A percentile compares a stretch with the other conserved stretches of the same genome.
Evolutionary conservation across 2,113 vertebrate species (phyloP).

Genomic region (Acanthisitta chloris): DNA sequence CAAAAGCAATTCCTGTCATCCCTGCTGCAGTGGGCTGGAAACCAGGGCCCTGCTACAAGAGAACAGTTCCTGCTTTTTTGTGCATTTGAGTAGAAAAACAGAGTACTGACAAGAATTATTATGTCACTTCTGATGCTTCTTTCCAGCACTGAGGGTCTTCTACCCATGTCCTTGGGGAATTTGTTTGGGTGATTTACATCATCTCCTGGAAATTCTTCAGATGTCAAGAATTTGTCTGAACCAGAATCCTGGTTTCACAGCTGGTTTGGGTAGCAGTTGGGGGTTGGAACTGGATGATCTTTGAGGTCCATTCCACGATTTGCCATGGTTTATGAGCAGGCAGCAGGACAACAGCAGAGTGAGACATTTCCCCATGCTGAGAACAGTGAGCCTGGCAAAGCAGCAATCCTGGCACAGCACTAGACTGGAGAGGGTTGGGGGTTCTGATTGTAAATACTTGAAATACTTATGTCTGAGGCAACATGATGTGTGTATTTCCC

Average conservation of each 20-base stretch:
- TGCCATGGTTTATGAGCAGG: background rate
- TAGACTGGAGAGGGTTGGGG: background rate
- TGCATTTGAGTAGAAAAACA: background rate
- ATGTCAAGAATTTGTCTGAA: background rate
- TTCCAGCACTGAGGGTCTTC: background rate
- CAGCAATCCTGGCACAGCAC: background rate
- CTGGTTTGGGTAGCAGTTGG: background rate
- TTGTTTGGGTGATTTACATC: background rate
- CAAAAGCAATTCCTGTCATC: slow-evolving; percentile 34
- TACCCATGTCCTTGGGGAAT: background rate
- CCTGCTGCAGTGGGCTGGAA: background rate
- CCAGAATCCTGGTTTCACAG: background rate
- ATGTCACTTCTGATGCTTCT: rapidly evolving
- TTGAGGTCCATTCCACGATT: background rate
- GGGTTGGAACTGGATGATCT: background rate
- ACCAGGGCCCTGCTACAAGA: background rate
- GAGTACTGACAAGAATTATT: background rate
- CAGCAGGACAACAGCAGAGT: background rate
- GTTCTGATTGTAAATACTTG: background rate
- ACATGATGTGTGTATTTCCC: background rate
- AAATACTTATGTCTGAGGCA: background rate
- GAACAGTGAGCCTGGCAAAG: background rate
- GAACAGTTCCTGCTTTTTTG: background rate
- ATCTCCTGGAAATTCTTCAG: background rate
- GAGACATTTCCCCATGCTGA: rapidly evolving